Evolutionary conservation across 2,113 vertebrate species (phyloP).

Genomic region (Grammomys surdaster): DNA sequence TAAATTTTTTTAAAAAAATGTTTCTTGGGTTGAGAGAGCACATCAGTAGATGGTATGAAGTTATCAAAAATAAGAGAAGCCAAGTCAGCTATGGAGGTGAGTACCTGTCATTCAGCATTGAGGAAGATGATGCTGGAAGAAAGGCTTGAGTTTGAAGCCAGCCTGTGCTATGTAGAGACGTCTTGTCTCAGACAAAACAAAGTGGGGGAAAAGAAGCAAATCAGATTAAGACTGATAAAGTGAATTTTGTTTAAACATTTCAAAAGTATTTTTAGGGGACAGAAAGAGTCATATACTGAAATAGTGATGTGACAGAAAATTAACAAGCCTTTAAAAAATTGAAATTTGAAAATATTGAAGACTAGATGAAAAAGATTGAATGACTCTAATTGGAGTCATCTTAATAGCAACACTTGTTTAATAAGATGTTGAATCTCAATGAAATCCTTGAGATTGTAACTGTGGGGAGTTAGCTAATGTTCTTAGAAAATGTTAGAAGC

Average conservation of each 20-base stretch:
- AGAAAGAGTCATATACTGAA: neutral
- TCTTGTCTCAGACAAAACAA: neutral
- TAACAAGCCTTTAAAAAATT: neutral
- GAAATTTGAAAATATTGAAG: neutral
- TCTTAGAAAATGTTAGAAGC: neutral
- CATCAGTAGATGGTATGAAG: neutral
- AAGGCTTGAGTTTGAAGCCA: neutral
- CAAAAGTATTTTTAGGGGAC: neutral
- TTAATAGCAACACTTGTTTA: neutral
- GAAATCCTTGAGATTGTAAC: neutral
- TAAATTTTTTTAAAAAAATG: neutral
- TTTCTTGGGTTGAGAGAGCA: neutral
- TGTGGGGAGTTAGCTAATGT: neutral
- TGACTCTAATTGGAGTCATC: neutral
- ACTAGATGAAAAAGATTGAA: neutral
- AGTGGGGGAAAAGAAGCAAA: neutral
- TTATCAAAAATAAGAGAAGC: neutral
- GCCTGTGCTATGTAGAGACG: neutral
- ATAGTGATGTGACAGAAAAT: neutral
- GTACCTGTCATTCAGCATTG: neutral
- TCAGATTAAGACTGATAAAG: neutral
- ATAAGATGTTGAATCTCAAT: neutral
- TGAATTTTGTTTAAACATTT: neutral
- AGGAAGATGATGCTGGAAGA: neutral
- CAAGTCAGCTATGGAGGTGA: neutral